Conservation (phyloP, 2,113 vertebrate genomes). For the Nyctibius bracteatus region DNA sequence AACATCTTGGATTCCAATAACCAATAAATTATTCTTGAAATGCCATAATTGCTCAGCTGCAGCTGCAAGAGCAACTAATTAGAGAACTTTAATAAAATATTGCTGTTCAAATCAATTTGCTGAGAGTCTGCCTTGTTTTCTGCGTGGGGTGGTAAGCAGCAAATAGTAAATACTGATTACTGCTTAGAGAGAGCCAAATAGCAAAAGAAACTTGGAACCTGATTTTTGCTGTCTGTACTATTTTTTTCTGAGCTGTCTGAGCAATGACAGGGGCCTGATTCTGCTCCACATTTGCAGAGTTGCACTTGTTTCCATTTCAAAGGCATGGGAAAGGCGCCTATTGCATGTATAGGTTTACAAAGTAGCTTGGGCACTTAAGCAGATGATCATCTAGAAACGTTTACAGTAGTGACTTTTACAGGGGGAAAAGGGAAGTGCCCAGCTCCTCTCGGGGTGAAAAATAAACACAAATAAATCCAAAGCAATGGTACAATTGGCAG, state of each 20-base stretch:
- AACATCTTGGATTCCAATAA: background rate
- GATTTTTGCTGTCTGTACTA: background rate
- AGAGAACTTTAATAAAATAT: constrained; percentile 53
- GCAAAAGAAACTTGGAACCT: background rate
- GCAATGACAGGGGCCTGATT: background rate
- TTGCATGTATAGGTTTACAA: background rate
- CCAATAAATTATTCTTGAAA: constrained; percentile 39
- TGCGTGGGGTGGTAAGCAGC: background rate
- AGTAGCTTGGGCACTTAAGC: constrained; percentile 10
- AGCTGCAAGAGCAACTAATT: constrained; percentile 2
- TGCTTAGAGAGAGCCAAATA: background rate
- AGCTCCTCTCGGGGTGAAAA: background rate
- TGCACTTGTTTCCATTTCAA: background rate
- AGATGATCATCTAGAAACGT: constrained; percentile 24
- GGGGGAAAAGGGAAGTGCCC: background rate
- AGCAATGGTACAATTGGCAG: background rate
- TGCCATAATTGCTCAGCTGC: constrained; percentile 7
- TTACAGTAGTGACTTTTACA: background rate
- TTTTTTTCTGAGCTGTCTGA: background rate
- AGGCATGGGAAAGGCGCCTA: background rate
- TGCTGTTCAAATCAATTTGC: background rate
- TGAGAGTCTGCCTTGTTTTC: background rate
- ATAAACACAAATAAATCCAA: constrained; percentile 14
- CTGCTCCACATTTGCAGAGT: background rate
- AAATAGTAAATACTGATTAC: constrained; percentile 2